Evolutionary conservation across 2,113 vertebrate genomes (phyloP), one percentile per base, ranked within the genome.

Genomic region (Crypturellus undulatus): DNA sequence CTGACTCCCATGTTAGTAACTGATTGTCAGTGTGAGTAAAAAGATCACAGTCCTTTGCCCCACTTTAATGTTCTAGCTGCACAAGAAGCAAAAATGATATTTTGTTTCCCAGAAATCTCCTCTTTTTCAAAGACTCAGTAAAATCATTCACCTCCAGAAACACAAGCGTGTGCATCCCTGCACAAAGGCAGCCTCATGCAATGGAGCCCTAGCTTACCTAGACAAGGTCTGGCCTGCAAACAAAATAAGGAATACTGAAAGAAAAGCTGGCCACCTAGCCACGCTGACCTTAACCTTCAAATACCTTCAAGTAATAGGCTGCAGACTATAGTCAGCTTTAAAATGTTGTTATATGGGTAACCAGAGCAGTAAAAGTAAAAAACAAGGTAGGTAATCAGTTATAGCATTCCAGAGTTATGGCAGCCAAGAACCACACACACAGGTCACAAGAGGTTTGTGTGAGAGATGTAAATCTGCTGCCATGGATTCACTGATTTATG

Each of bases 21-120:
- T 82, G 73, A 94, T 92, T 95, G 88, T 90, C 90, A 89, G 69
- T 3, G 62, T 58, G 77, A 94, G 91, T 88, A 52, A 90, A 95
- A 71, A 87, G 85, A 95, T 81, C 94, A 14, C 28, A 88, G 85
- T 47, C 88, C 90, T 81, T 84, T 79, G 78, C 34, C 52, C 76
- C 65, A 75, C 81, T 86, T 80, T 13, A 86, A 58, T 38, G 67
- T 71, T 76, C 5, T 24, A 77, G 65, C 30, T 4, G 36, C 69
- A 81, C 20, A 22, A 88, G 40, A 8, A 87, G 10, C 12, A 64
- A 69, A 56, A 72, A 15, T 20, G 1, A 1, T 58, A 58, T 71
- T 82, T 78, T 0, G 40, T 64, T 90, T 81, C 38, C 32, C 78
- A 89, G 10, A 49, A 68, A 79, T n/a, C 32, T 38, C 25, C 40